These are phyloP conservation scores for Oceanodroma tethys DNA, from an alignment of 2,113 vertebrate species.

Conservation along the genomic window DNA sequence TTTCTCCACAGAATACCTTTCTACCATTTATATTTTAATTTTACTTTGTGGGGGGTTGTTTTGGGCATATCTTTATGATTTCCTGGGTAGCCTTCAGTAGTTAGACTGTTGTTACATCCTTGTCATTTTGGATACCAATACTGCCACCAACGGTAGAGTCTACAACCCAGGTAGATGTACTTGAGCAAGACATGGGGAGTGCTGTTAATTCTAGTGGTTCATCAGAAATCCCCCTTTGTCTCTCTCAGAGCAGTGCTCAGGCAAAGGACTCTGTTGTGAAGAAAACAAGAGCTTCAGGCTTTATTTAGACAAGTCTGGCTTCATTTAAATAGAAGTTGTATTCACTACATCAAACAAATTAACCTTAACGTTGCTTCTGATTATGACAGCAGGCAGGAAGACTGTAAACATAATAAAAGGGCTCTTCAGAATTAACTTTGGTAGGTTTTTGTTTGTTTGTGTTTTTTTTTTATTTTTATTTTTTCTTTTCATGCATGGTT, in stretches of 20 bases:
- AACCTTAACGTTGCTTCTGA: background rate
- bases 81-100: background rate
- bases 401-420: background rate
- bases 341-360: background rate
- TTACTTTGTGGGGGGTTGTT: background rate
- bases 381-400: background rate
- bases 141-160: background rate
- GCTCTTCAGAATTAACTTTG: background rate
- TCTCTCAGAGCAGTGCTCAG: background rate
- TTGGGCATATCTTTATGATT: background rate
- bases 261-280: background rate
- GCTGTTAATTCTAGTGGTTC: background rate
- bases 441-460: too few relatives aligned
- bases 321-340: background rate
- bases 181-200: background rate
- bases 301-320: background rate
- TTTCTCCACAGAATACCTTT: background rate
- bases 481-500: background rate
- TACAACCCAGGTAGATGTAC: background rate
- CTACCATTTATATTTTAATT: background rate
- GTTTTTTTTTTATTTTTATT: too few relatives aligned
- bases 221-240: background rate
- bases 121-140: background rate
- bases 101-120: background rate
- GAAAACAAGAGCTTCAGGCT: background rate